Conservation (phyloP, 1,140 invertebrate species). For the Heliothis subflexa region DNA sequence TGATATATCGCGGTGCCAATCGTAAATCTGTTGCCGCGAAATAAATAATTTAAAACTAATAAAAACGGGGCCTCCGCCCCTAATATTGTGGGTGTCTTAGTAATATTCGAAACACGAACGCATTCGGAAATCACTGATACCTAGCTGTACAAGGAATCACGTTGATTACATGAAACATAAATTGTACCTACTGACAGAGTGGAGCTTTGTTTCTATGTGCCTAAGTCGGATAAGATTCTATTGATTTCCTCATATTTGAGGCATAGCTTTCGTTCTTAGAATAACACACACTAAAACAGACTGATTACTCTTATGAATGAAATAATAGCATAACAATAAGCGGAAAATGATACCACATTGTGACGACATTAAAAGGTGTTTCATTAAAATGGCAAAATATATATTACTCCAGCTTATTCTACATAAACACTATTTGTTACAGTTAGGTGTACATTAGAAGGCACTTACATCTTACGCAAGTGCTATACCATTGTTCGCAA, state of each 20-base stretch:
- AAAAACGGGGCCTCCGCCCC: conserved; percentile 63
- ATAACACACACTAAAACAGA: no score
- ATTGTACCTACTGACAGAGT: background rate
- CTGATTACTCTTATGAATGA: no score
- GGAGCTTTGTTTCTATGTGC: background rate
- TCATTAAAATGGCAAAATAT: conserved; percentile 18
- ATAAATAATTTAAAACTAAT: conserved; percentile 85
- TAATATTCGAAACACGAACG: conserved; percentile 26
- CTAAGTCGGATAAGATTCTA: background rate
- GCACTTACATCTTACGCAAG: conserved; percentile 42
- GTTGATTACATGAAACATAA: conserved; percentile 20
- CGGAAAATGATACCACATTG: background rate
- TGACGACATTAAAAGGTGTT: background rate
- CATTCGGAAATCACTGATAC: conserved; percentile 38
- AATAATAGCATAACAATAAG: background rate
- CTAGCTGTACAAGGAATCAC: background rate
- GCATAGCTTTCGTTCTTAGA: no score
- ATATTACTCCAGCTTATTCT: conserved; percentile 9
- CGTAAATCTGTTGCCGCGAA: conserved; percentile 82
- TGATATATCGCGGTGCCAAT: conserved; percentile 81
- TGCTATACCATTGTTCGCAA: conserved; percentile 42
- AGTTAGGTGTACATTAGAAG: conserved; percentile 1
- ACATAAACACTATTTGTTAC: conserved; percentile 29
- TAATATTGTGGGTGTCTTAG: conserved; percentile 41
- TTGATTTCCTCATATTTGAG: background rate